Percentiles rank a stretch among this genome's conserved stretches.
Evolutionary conservation across 2,113 vertebrate species (phyloP).

Genomic region (Myiagra hebetior): DNA sequence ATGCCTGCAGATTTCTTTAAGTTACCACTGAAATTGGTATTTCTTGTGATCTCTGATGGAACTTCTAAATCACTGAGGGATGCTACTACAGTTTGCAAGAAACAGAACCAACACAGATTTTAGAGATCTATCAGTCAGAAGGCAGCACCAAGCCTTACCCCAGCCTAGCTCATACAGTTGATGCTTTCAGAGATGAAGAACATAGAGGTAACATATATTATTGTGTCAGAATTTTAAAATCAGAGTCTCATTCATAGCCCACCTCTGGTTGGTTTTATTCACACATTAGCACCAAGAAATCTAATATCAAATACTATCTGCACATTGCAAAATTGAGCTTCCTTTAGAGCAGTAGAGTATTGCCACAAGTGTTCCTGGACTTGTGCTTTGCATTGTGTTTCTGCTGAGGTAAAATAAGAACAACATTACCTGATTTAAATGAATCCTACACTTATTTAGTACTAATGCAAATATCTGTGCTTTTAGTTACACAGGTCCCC

Average conservation of each 20-base stretch:
- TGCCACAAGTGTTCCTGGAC: neutral
- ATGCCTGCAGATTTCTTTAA: neutral
- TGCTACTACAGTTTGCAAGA: accelerated
- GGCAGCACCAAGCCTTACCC: neutral
- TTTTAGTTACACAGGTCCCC: neutral
- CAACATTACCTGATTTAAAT: neutral
- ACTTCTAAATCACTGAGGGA: neutral
- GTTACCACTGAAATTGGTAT: neutral
- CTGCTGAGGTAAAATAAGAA: neutral
- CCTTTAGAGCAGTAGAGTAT: neutral
- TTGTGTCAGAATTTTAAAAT: neutral
- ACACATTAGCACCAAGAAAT: neutral
- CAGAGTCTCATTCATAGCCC: neutral
- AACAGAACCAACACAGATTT: neutral
- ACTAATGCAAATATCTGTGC: neutral
- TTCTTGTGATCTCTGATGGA: neutral
- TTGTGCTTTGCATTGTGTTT: neutral
- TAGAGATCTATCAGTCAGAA: neutral
- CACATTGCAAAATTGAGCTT: neutral
- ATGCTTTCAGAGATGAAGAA: neutral
- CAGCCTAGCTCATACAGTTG: neutral
- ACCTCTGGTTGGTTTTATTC: neutral
- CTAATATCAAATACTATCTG: neutral
- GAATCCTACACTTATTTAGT: neutral
- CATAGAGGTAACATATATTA: neutral